phyloP scores from a whole-genome alignment of 2,113 vertebrate species.

The Catharus minimus region DNA sequence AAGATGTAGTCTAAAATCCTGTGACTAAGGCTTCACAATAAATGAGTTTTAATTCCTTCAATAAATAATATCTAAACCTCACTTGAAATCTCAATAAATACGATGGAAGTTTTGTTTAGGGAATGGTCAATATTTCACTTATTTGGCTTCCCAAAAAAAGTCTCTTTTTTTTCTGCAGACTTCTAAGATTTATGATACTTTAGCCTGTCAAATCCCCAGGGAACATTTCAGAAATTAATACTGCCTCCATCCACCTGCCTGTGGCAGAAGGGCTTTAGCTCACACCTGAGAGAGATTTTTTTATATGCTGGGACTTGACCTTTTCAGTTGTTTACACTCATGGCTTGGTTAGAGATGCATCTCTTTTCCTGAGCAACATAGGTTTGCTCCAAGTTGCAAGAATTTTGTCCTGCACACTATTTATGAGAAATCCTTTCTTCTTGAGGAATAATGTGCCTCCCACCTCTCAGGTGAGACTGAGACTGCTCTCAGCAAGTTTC shows the following conservation, averaged over 20 bases:
- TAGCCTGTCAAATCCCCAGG: background rate
- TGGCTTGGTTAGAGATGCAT: background rate
- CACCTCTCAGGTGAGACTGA: background rate
- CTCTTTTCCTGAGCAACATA: background rate
- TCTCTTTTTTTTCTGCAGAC: background rate
- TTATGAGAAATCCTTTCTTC: background rate
- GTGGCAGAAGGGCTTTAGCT: background rate
- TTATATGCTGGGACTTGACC: background rate
- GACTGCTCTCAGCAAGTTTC: background rate
- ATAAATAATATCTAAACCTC: background rate
- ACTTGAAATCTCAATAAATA: background rate
- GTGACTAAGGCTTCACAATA: background rate
- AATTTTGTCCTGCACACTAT: background rate
- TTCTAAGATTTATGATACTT: background rate
- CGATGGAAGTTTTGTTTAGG: background rate
- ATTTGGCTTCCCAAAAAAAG: background rate
- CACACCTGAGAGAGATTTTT: background rate
- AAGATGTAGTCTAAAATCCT: background rate
- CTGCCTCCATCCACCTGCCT: background rate
- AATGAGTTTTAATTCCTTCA: background rate
- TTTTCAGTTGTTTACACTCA: background rate
- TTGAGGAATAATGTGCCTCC: background rate
- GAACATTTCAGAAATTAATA: background rate
- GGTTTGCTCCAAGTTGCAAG: background rate
- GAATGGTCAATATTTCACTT: background rate